Base-by-base conservation (phyloP, 2,888 invertebrate genomes). In the Lasiommata megera region DNA sequence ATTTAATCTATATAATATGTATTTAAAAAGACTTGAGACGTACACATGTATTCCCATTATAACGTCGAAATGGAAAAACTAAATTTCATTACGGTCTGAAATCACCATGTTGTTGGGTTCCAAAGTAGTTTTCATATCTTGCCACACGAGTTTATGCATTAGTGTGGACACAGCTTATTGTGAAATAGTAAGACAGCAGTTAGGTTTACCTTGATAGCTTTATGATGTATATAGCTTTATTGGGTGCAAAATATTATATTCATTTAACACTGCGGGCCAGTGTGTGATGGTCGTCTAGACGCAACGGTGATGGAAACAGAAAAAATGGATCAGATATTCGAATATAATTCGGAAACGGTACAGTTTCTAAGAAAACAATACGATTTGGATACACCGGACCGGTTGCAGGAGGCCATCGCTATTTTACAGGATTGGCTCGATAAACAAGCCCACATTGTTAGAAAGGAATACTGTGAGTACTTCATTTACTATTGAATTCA, bases 401-500 rank as follows among this genome's bases (percentile, higher is more conserved):
- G 60, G 14, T 69, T 79, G 48, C 63, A 71, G 3, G 64, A 71
- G 17, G 69, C 76, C 0, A 57, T 80, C 6, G 63, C 74, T 40
- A 61, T 69, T 16, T 62, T 82, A 7, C 64, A 69, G 11, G 68
- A 73, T 6, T 82, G 82, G 82, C 60, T 77, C 5, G 58, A 66
- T 7, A 75, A 79, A 51, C 80, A 82, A 56, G 62, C 71, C 0
- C 80, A 81, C 63, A 77, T 81, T 43, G 56, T 66, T 0, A 70
- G 63, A 7, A 80, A 71, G 54, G 63, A 72, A 14, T 80, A 72
- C 56, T 63, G 84, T 81, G 60, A 76, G 79, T 73, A 11, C 40
- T 37, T 7, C 6, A 16, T 23, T 50, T 71, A n/a, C n/a, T n/a
- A n/a, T n/a, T n/a, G n/a, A n/a, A n/a, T n/a, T n/a, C n/a, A n/a